Conservation (phyloP, 2,888 invertebrate species). For the Epinotia brunnichana region DNA sequence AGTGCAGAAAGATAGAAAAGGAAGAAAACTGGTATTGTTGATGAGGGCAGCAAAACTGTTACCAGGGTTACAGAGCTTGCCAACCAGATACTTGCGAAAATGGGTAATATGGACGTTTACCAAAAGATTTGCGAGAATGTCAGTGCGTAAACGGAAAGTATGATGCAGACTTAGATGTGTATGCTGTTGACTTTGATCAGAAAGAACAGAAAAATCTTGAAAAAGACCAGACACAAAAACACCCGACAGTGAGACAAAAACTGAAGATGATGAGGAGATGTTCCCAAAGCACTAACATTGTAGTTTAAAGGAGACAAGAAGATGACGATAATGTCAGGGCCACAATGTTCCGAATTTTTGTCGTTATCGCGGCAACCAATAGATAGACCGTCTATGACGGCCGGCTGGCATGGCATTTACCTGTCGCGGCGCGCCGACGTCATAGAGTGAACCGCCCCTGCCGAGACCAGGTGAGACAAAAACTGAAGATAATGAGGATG, state of each 20-base stretch:
- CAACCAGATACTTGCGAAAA: slow-evolving; percentile 91
- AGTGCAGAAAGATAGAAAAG: slow-evolving; percentile 93
- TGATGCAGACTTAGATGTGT: slow-evolving; percentile 93
- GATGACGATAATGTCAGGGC: no score
- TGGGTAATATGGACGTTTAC: slow-evolving; percentile 98
- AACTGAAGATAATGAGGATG: slow-evolving; percentile 54
- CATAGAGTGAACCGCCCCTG: no score
- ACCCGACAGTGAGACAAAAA: no score
- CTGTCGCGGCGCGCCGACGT: no score
- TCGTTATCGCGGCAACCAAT: no score
- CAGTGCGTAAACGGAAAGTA: slow-evolving; percentile 61
- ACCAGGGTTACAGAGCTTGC: slow-evolving; percentile 93
- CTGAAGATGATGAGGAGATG: no score
- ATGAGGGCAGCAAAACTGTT: slow-evolving; percentile 86
- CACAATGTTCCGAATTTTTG: no score
- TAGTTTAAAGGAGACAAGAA: no score
- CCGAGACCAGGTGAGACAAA: slow-evolving; percentile 56
- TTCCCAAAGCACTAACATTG: no score
- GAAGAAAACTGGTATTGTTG: slow-evolving; percentile 90
- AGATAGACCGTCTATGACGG: no score
- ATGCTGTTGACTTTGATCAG: slow-evolving; percentile 94
- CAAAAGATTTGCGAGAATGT: slow-evolving; percentile 95
- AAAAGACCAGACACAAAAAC: no score
- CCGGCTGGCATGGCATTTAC: no score
- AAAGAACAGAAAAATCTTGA: slow-evolving; percentile 86